Evolutionary conservation across 2,888 invertebrate species (phyloP).

Genomic region (Patella pellucida): DNA sequence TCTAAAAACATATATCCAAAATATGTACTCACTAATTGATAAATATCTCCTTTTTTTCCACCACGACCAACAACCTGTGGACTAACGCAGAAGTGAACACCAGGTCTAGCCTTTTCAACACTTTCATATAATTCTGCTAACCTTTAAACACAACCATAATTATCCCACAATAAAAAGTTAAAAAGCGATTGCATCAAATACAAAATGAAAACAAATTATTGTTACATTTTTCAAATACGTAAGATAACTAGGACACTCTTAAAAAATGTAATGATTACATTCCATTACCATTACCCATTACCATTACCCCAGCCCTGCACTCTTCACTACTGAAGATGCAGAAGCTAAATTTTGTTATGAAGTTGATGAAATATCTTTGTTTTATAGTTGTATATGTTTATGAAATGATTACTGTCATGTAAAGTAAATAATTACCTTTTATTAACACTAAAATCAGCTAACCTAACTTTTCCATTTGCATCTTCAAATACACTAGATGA

Average conservation of each 20-base stretch:
- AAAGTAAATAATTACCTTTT: conserved; percentile 71
- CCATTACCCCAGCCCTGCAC: no score
- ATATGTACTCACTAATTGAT: conserved; percentile 73
- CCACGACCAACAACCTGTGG: conserved; percentile 72
- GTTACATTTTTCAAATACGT: no score
- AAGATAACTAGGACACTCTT: no score
- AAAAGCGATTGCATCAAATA: background rate
- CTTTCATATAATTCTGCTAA: conserved; percentile 54
- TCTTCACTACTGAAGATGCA: no score
- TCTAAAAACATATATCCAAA: background rate
- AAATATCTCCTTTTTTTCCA: conserved; percentile 82
- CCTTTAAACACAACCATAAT: conserved; percentile 38
- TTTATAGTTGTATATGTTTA: no score
- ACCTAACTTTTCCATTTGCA: conserved; percentile 76
- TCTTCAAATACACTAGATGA: conserved; percentile 74
- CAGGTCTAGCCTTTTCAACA: conserved; percentile 51
- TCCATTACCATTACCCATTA: no score
- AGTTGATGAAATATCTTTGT: no score
- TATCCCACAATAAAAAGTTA: background rate
- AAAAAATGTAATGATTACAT: no score
- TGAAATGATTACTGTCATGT: no score
- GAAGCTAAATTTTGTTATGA: no score
- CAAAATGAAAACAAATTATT: no score
- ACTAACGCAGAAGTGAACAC: conserved; percentile 54
- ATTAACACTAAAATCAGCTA: conserved; percentile 82